Percentiles rank a stretch among this genome's conserved stretches.
Conservation (phyloP, 2,888 invertebrate species). For the Trachelus tabidus region DNA sequence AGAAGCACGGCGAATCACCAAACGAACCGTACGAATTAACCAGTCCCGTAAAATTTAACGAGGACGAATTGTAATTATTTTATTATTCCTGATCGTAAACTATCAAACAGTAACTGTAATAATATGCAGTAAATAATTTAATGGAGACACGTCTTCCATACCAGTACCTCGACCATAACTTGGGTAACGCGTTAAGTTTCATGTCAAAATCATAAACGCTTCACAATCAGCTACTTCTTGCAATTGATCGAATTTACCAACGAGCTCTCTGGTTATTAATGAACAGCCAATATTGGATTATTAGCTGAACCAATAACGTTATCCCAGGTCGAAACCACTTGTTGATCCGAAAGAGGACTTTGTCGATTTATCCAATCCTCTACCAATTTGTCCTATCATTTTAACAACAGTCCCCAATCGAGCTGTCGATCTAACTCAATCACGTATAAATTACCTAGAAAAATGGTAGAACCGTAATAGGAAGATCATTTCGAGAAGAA, state of each 20-base stretch:
- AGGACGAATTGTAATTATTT: constrained; percentile 60
- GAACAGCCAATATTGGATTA: constrained; percentile 24
- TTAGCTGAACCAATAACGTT: constrained; percentile 20
- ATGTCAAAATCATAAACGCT: background rate
- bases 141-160: background rate
- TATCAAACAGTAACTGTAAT: constrained; percentile 59
- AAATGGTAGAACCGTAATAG: background rate
- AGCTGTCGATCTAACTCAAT: background rate
- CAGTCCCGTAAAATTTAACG: constrained; percentile 51
- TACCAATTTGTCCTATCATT: background rate
- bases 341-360: constrained; percentile 31
- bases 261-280: constrained; percentile 17
- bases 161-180: background rate
- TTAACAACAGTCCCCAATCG: background rate
- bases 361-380: constrained; percentile 12
- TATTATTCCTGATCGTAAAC: constrained; percentile 62
- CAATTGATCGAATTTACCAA: constrained; percentile 20
- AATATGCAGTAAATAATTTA: constrained; percentile 41
- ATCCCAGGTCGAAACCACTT: constrained; percentile 23
- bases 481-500: background rate
- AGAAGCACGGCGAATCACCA: background rate
- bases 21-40: background rate
- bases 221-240: background rate
- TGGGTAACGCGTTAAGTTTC: background rate
- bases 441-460: background rate